These are phyloP conservation scores for Alauda arvensis DNA, from an alignment of 2,797 vertebrate species.

Conservation along the genomic window DNA sequence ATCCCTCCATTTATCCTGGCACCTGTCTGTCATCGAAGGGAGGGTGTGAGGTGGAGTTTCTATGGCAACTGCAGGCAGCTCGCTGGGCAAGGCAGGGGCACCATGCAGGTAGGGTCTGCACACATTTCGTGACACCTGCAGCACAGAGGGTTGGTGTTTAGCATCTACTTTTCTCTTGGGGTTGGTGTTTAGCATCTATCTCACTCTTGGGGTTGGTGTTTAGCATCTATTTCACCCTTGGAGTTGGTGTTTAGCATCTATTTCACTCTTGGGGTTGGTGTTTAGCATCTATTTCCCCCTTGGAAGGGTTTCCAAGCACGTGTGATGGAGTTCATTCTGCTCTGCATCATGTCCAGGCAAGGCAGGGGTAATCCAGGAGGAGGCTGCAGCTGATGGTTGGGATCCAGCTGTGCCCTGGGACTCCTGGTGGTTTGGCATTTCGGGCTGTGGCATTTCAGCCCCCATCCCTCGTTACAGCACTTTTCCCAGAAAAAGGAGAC, in stretches of 20 bases:
- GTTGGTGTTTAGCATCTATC: no score
- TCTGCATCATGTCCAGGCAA: background rate
- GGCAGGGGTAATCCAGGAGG: background rate
- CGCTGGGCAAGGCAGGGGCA: background rate
- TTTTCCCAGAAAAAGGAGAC: background rate
- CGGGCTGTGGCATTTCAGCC: background rate
- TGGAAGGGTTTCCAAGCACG: background rate
- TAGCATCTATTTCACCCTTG: no score
- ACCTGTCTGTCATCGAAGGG: conserved; percentile 48
- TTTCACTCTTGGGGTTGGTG: background rate
- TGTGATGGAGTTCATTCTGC: background rate
- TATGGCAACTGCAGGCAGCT: conserved; percentile 48
- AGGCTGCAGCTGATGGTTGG: background rate
- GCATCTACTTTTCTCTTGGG: background rate
- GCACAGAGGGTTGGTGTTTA: background rate
- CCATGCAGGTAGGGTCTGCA: background rate
- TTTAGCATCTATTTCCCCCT: background rate
- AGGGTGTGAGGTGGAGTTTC: conserved; percentile 34
- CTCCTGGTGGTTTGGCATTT: background rate
- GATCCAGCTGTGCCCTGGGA: background rate
- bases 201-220: no score
- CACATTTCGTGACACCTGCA: background rate
- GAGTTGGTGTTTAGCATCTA: background rate
- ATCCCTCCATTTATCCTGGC: conserved; percentile 32
- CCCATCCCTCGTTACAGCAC: background rate